These are phyloP conservation scores for Pseudolaguvia tuberculata DNA, from an alignment of 2,113 vertebrate species.

Conservation along the genomic window DNA sequence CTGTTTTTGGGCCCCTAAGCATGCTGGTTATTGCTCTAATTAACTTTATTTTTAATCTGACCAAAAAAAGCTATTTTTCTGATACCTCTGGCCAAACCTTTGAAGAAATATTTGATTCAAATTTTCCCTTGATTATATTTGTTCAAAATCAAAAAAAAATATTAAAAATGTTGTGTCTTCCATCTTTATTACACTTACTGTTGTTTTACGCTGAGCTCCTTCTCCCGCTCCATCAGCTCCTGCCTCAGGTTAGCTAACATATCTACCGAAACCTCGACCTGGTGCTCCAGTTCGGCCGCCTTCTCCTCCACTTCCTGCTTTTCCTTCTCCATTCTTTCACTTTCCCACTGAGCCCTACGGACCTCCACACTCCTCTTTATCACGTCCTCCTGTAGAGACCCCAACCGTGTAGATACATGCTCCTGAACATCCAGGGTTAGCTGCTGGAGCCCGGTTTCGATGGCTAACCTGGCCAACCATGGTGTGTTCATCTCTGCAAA, in stretches of 20 bases:
- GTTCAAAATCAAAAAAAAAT: not conserved
- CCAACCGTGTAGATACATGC: conserved; percentile 53
- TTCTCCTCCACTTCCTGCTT: conserved; percentile 60
- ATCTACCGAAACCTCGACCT: conserved; percentile 62
- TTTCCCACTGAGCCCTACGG: conserved; percentile 35
- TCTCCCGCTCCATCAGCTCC: conserved; percentile 57
- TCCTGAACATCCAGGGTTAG: conserved; percentile 59
- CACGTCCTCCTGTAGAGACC: conserved; percentile 54
- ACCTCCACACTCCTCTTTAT: conserved; percentile 58
- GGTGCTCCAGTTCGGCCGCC: conserved; percentile 52
- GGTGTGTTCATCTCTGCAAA: conserved; percentile 30
- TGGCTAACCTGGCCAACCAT: conserved; percentile 27
- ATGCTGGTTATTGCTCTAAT: not conserved
- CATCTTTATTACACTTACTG: conserved; percentile 53
- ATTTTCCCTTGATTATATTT: not conserved
- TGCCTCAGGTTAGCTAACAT: conserved; percentile 59
- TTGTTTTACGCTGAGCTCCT: conserved; percentile 55
- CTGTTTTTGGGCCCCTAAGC: not conserved
- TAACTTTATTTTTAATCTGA: too few species aligned
- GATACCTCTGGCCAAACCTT: not conserved
- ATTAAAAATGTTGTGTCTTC: not conserved
- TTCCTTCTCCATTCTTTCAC: conserved; percentile 55
- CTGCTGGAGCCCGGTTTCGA: conserved; percentile 51
- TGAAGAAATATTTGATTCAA: not conserved
- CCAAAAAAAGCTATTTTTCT: not conserved